Evolutionary conservation across 30 jellyfish, hydroid and myxozoan species (phyloP), one percentile per base, ranked within the genome.

Genomic region (Calvadosia cruxmelitensis): DNA sequence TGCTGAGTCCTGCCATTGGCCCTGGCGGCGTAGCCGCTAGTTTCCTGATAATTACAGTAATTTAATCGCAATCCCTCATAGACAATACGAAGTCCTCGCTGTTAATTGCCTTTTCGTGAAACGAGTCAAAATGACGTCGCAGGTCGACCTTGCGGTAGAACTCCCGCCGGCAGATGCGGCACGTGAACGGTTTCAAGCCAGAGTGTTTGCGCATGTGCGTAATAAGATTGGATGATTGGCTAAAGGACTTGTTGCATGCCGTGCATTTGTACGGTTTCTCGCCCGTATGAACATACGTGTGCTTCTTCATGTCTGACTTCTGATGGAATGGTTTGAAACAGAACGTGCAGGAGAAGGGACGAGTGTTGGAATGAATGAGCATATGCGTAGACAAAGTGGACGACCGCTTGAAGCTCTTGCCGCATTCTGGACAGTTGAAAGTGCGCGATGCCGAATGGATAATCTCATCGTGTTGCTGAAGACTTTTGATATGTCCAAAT

Each of bases 131-230:
- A 32, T 84, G 95, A 32, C 95, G 64, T 51, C 92, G 77, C 0
- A 84, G 93, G 49, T 84, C 95, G 12, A 84, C 95, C 57, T 78
- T 77, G 33, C 95, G 33, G 53, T 84, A 84, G 50, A 84, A 84
- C 13, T 88, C 64, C 48, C 78, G 77, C 42, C 94, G 68, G 72
- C 95, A 84, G 29, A 20, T 53, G 36, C 62, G 50, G 64, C 95
- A 84, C 16, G 77, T 52, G 48, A 51, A 84, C 29, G 95, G 95
- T 27, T 84, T 57, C 25, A 78, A 73, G 15, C 95, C 95, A 20
- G 95, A 62, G 50, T 84, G 95, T 27, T 93, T 72, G 63, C 95
- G 78, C 33, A 68, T 79, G 53, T 84, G 95, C 0, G 95, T 84
- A 27, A 84, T 72, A 93, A 84, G 77, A 68, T 84, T 84, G 2